phyloP scores from a whole-genome alignment of 2,888 invertebrate species.

The Xanthia togata region DNA sequence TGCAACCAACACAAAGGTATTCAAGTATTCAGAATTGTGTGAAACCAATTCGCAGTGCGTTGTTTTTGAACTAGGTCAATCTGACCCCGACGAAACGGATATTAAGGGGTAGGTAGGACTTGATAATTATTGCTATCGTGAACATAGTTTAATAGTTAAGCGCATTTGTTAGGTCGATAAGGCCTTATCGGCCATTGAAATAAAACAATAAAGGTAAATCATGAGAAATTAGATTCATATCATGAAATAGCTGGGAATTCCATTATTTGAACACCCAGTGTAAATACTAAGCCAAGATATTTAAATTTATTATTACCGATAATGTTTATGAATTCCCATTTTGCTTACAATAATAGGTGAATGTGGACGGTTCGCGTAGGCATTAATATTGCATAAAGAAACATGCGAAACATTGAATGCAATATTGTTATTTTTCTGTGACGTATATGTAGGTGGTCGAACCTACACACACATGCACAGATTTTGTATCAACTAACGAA shows the following conservation, averaged over 20 bases:
- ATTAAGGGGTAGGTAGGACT: conserved; percentile 52
- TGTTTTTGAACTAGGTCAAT: conserved; percentile 61
- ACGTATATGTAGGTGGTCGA: conserved; percentile 65
- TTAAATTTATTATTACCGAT: conserved; percentile 14
- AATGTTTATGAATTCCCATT: conserved; percentile 16
- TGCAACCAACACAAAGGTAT: conserved; percentile 59
- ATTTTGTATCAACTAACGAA: conserved; percentile 30
- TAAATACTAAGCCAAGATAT: conserved; percentile 4
- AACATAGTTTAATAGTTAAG: conserved; percentile 45
- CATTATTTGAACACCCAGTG: conserved; percentile 28
- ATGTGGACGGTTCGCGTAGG: conserved; percentile 42
- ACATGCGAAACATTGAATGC: conserved; percentile 6
- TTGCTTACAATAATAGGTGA: not conserved
- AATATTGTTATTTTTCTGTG: conserved; percentile 67
- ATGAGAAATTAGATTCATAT: conserved; percentile 39
- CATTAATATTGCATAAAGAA: conserved; percentile 27
- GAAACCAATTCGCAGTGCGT: conserved; percentile 57
- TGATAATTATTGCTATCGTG: conserved; percentile 39
- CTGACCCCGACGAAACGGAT: conserved; percentile 63
- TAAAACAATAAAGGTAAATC: conserved; percentile 45
- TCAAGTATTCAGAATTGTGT: conserved; percentile 59
- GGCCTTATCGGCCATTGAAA: conserved; percentile 39
- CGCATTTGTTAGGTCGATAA: conserved; percentile 39
- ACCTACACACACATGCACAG: conserved; percentile 48
- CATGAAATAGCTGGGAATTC: conserved; percentile 31